These are phyloP conservation scores for Ramphastos sulfuratus DNA, from an alignment of 2,113 vertebrate species.

Conservation along the genomic window DNA sequence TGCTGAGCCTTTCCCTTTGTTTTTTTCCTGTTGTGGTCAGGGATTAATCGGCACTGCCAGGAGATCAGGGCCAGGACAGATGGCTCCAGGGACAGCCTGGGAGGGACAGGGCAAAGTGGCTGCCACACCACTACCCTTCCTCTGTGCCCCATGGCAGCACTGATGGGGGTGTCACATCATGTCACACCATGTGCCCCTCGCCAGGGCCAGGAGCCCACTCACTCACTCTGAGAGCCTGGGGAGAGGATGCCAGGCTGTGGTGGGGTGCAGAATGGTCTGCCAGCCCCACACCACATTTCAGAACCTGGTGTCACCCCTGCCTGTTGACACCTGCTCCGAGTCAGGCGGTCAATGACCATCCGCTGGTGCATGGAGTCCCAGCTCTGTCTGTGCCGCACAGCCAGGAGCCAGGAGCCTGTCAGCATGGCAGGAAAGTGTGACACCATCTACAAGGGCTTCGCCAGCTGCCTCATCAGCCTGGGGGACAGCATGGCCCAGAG, in stretches of 20 bases:
- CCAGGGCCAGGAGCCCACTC: neutral
- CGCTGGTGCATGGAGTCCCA: accelerated
- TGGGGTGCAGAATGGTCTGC: neutral
- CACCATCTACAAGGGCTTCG: conserved; percentile 95
- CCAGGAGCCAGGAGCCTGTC: conserved; percentile 25
- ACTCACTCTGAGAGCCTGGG: accelerated
- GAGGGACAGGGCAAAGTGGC: neutral
- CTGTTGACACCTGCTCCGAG: neutral
- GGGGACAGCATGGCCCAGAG: conserved; percentile 87
- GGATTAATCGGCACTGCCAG: conserved; percentile 52
- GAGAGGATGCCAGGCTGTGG: neutral
- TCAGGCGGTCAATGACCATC: accelerated
- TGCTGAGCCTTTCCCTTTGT: neutral
- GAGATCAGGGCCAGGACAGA: conserved; percentile 52
- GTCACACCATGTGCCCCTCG: too few relatives aligned
- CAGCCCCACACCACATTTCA: accelerated
- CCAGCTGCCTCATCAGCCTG: conserved; percentile 89
- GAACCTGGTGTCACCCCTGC: neutral
- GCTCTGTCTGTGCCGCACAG: conserved; percentile 6
- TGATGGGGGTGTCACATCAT: accelerated
- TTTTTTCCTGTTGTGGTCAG: neutral
- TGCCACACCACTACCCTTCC: neutral
- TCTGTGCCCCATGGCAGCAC: neutral
- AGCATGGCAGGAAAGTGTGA: conserved; percentile 80
- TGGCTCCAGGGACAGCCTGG: neutral